Percentiles rank a stretch among this genome's conserved stretches.
Evolutionary conservation across 2,888 invertebrate species (phyloP).

Genomic region (Campopleginae sp.): DNA sequence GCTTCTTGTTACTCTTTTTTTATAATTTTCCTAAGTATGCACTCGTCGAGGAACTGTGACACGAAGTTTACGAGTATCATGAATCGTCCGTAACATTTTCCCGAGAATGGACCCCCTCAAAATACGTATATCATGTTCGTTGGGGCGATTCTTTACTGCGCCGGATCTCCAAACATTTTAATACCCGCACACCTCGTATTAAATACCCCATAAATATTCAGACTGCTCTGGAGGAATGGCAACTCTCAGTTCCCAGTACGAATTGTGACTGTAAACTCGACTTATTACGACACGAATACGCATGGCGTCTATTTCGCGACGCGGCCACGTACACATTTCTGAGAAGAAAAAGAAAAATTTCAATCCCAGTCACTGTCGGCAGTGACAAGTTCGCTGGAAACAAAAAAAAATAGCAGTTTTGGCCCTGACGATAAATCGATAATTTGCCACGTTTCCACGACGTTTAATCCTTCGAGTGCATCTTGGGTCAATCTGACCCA

Average conservation of each 20-base stretch:
- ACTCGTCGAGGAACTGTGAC: conserved; percentile 24
- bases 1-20: conserved; percentile 6
- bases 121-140: neutral
- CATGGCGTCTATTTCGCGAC: no score
- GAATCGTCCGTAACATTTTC: conserved; percentile 2
- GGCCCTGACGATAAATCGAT: no score
- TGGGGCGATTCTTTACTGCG: neutral
- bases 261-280: conserved; percentile 1
- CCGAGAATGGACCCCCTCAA: neutral
- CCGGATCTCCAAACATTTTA: conserved; percentile 7
- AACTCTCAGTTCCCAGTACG: neutral
- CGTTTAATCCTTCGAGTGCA: no score
- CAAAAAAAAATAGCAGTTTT: no score
- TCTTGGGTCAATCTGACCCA: no score
- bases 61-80: conserved; percentile 22
- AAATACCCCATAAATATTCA: conserved; percentile 7
- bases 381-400: no score
- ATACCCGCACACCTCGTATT: neutral
- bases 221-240: neutral
- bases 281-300: neutral
- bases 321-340: no score
- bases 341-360: no score
- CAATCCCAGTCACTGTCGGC: no score
- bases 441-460: no score
- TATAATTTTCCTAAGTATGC: conserved; percentile 27